phyloP scores from a whole-genome alignment of 2,113 vertebrate genomes.

The Grammomys surdaster region DNA sequence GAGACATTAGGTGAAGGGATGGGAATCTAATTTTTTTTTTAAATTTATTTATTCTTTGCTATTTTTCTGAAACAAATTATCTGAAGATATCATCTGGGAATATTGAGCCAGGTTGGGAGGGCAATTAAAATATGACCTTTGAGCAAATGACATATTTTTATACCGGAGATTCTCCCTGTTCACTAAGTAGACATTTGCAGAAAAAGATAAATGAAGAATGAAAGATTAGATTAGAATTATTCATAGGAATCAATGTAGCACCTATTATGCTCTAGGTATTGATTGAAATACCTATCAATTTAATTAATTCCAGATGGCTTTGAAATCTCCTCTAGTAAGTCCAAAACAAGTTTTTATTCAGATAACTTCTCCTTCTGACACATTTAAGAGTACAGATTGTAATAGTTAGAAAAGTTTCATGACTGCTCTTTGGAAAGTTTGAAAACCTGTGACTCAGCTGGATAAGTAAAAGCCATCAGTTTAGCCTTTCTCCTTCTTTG shows the following conservation, averaged over 20 bases:
- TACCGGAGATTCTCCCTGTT: slow-evolving; percentile 4
- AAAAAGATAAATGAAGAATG: slow-evolving; percentile 37
- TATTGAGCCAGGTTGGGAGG: slow-evolving; percentile 38
- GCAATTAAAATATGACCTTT: slow-evolving; percentile 67
- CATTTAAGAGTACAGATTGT: background rate
- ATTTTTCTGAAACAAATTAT: slow-evolving; percentile 43
- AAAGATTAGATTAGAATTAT: slow-evolving; percentile 19
- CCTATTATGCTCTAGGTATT: background rate
- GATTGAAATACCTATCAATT: slow-evolving; percentile 46
- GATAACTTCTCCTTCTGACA: background rate
- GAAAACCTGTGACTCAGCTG: background rate
- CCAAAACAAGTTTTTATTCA: slow-evolving; percentile 4
- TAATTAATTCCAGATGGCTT: slow-evolving; percentile 61
- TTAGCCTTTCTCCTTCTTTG: background rate
- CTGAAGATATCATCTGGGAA: slow-evolving; percentile 35
- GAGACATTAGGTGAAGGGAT: slow-evolving; percentile 48
- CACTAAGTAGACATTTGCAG: slow-evolving; percentile 57
- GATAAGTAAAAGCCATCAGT: background rate
- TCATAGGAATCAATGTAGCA: background rate
- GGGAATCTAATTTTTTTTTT: slow-evolving; percentile 46
- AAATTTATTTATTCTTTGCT: slow-evolving; percentile 51
- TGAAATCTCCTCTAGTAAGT: background rate
- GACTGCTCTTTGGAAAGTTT: background rate
- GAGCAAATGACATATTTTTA: slow-evolving; percentile 34
- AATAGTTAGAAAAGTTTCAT: background rate